A percentile compares a stretch with the other conserved stretches of the same genome.
Conservation (phyloP, 2,797 vertebrate species). For the Premnoplex brunnescens region DNA sequence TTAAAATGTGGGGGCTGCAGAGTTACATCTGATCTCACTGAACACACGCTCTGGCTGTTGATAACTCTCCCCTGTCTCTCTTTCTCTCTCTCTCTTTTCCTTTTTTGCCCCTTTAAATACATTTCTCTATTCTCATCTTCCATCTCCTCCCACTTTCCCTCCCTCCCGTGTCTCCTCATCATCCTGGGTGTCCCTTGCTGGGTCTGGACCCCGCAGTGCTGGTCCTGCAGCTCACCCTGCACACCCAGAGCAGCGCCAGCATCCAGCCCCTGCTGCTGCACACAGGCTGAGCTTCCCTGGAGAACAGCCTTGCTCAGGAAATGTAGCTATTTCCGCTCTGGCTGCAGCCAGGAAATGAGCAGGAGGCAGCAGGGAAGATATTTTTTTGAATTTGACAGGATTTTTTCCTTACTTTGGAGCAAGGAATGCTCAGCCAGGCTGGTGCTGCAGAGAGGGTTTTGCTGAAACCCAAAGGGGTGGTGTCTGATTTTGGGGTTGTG, state of each 20-base stretch:
- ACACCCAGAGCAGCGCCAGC: not conserved
- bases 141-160: not conserved
- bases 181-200: not conserved
- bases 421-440: not conserved
- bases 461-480: not conserved
- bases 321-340: constrained; percentile 60
- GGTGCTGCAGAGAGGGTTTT: not conserved
- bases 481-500: not conserved
- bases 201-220: fast-evolving
- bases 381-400: constrained; percentile 36
- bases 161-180: not conserved
- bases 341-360: constrained; percentile 65
- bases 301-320: constrained; percentile 66
- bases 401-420: not conserved
- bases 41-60: not conserved
- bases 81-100: not conserved
- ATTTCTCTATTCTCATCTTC: not conserved
- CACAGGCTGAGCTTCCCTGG: constrained; percentile 17
- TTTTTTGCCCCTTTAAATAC: fast-evolving
- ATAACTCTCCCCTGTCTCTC: not conserved
- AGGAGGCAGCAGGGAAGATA: constrained; percentile 45
- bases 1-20: not conserved
- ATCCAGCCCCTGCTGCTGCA: not conserved
- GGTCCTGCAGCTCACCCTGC: not conserved
- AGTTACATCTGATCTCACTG: not conserved